Base-by-base conservation (phyloP, 30 jellyfish, hydroid and myxozoan genomes). In the Chrysaora quinquecirrha region DNA sequence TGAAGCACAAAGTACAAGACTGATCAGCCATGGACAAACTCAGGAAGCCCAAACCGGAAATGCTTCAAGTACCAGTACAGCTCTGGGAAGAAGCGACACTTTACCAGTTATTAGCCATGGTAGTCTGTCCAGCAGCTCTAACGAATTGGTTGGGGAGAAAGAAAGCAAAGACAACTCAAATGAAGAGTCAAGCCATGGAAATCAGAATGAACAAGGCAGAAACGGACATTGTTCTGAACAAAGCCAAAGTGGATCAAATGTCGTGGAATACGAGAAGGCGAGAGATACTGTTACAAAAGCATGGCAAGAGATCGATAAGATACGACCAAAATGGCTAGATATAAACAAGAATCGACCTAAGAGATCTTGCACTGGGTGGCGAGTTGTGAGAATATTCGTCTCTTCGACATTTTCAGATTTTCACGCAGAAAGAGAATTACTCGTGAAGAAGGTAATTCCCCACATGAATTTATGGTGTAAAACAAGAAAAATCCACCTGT, bases 381-480 rank as follows among this genome's bases (percentile, higher is more conserved):
- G 63, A 50, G 96, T 79, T 33, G 84, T 90, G 32, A 58, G 95
- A 23, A 16, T 90, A 1, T 90, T 90, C 52, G 92, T 90, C 54
- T 90, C 97, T 9, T 90, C 97, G 38, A 90, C 97, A 38, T 90
- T 90, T 63, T 50, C 97, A 2, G 97, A 90, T 66, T 90, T 90
- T 78, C 87, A 76, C 75, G 89, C 93, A 6, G 97, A 90, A 49
- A 46, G 97, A 16, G 97, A 90, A 74, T 76, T 84, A 3, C 83
- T 90, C 28, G 94, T 90, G 27, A 90, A 90, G 80, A 76, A 73
- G 70, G 90, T 91, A 14, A 7, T 91, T 18, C 98, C 98, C 0
- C 87, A 86, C 49, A 46, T 91, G 69, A 75, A 81, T 23, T 89
- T 71, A 25, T 91, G 98, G 98, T 73, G 93, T 62, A 78, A 73